Base-by-base conservation (phyloP, 1,140 invertebrate species). In the Dinothrombium tinctorium region DNA sequence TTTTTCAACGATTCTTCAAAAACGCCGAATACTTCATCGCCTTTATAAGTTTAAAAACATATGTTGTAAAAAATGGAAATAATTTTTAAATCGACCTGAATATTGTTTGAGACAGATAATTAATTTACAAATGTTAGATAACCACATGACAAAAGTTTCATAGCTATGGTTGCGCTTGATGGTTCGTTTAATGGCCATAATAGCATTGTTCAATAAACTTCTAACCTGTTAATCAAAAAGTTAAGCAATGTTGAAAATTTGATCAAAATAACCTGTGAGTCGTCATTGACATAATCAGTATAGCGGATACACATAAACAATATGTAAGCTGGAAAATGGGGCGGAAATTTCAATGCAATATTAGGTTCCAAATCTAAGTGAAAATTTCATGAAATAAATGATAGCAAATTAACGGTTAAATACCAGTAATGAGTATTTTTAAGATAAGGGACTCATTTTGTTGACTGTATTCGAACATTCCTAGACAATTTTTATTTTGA, bases 241-340 rank as follows among this genome's bases (percentile, higher is more conserved):
- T n/a, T n/a, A n/a, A n/a, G n/a, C n/a, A n/a, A n/a, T n/a, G n/a
- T n/a, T n/a, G n/a, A n/a, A n/a, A n/a, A n/a, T n/a, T n/a, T n/a
- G 37, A 38, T 3, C 14, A 22, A 23, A 4, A 22, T n/a, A 21
- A 86, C 59, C 61, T 84, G 83, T 22, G 83, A 75, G 49, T 94
- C 87, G 55, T 92, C 81, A 57, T 94, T 90, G 23, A 81, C 72
- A 49, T 77, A 75, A 61, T 95, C 89, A 2, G 80, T 89, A 57
- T 94, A 82, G 2, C 87, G 67, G 36, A 94, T 76, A 60, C 81
- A 87, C 87, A 96, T 95, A 57, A 95, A 92, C 0, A 92, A 56
- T 33, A 94, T 76, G 59, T 90, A 94, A 0, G 87, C 80, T 0
- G 87, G 86, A 23, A 92, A 63, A 2, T 82, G 81, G 0, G 87